phyloP scores from a whole-genome alignment of 1,140 invertebrate species.

The Panagrolaimus sp. region DNA sequence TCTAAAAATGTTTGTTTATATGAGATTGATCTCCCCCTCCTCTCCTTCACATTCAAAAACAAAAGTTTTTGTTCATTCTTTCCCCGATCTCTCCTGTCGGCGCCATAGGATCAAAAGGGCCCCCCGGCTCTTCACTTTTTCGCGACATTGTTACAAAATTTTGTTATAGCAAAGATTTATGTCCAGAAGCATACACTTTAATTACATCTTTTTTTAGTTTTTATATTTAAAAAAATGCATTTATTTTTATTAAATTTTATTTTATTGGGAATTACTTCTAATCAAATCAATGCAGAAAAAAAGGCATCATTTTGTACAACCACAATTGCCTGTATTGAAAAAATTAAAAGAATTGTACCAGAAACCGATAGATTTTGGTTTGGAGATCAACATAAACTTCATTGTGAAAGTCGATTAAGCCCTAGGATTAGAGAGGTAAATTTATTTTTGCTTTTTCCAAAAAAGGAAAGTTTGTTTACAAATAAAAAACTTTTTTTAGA shows the following conservation, averaged over 20 bases:
- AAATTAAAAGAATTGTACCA: constrained; percentile 36
- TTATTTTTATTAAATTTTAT: constrained; percentile 13
- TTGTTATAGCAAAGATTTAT: too few relatives aligned
- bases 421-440: constrained; percentile 19
- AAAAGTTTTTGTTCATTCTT: too few relatives aligned
- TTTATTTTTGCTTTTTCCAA: background rate
- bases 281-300: constrained; percentile 4
- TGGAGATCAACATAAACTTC: constrained; percentile 43
- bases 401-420: constrained; percentile 28
- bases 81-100: too few relatives aligned
- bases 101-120: too few relatives aligned
- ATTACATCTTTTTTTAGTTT: background rate
- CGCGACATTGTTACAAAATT: too few relatives aligned
- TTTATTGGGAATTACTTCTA: constrained; percentile 4
- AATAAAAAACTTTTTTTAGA: constrained; percentile 22
- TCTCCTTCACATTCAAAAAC: background rate
- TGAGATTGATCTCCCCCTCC: constrained; percentile 8
- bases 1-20: constrained; percentile 16
- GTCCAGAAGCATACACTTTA: too few relatives aligned
- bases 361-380: constrained; percentile 49
- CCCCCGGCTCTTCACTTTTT: too few relatives aligned
- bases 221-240: constrained; percentile 5
- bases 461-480: too few relatives aligned
- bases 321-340: constrained; percentile 37
- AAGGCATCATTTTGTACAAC: constrained; percentile 31